Percentiles rank a stretch among this genome's conserved stretches.
phyloP scores from a whole-genome alignment of 2,113 vertebrate genomes.

The Recurvirostra avosetta region DNA sequence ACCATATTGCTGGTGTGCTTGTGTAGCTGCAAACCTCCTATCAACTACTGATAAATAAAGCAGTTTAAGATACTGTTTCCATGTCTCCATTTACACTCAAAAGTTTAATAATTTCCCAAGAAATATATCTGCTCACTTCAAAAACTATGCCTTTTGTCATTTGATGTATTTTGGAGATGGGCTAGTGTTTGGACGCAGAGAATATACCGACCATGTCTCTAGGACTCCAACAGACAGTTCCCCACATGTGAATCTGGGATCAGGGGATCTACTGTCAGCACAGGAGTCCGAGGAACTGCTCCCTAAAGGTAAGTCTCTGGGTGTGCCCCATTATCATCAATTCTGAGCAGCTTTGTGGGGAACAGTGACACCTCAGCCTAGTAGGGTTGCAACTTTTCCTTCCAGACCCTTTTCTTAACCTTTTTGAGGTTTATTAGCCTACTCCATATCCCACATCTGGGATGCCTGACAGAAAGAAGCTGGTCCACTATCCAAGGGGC shows the following conservation, averaged over 20 bases:
- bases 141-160: background rate
- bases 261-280: background rate
- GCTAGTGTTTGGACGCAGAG: background rate
- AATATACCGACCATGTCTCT: background rate
- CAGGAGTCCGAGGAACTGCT: background rate
- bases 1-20: background rate
- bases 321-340: background rate
- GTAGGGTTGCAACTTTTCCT: background rate
- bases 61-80: background rate
- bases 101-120: background rate
- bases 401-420: background rate
- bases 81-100: background rate
- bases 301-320: background rate
- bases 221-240: background rate
- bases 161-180: background rate
- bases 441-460: background rate
- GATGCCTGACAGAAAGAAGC: background rate
- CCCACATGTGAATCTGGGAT: background rate
- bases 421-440: background rate
- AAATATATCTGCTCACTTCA: background rate
- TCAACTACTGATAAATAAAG: background rate
- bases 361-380: background rate
- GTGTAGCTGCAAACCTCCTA: background rate
- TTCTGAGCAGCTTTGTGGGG: background rate
- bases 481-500: fast-evolving